Evolutionary conservation across 2,113 vertebrate species (phyloP).

Genomic region (Amphilophus citrinellus): DNA sequence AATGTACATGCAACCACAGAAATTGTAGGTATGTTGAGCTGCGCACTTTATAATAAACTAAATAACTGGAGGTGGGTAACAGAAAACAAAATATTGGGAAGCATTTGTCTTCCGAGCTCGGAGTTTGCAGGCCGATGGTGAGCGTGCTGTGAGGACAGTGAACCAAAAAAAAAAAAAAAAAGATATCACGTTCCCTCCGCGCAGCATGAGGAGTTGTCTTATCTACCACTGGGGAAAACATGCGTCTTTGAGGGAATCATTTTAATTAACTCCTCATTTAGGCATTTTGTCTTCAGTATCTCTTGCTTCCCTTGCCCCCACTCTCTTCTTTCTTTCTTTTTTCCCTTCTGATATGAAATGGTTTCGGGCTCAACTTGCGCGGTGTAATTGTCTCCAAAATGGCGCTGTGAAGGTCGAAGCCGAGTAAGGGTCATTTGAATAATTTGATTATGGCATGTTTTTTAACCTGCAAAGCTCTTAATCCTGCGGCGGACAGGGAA

Average conservation of each 20-base stretch:
- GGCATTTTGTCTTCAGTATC: constrained; percentile 57
- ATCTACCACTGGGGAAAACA: constrained; percentile 19
- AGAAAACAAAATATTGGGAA: background rate
- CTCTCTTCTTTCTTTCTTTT: constrained; percentile 18
- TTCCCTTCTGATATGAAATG: constrained; percentile 58
- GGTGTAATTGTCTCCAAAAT: constrained; percentile 62
- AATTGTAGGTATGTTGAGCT: background rate
- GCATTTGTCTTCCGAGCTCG: constrained; percentile 1
- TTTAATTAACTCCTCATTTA: constrained; percentile 77
- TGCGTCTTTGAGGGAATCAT: constrained; percentile 56
- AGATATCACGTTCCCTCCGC: constrained; percentile 31
- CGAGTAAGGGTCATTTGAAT: constrained; percentile 68
- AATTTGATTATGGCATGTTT: constrained; percentile 73
- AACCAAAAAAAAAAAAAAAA: constrained; percentile 26
- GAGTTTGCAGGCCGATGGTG: background rate
- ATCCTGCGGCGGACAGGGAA: constrained; percentile 61
- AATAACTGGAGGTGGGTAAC: constrained; percentile 5
- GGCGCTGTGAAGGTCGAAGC: constrained; percentile 67
- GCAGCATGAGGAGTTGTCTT: constrained; percentile 36
- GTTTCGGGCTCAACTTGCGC: constrained; percentile 58
- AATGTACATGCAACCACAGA: background rate
- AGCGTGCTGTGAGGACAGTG: constrained; percentile 46
- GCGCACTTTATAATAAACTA: background rate
- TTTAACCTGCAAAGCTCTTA: constrained; percentile 74
- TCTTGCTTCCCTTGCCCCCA: constrained; percentile 7